A percentile compares a stretch with the other conserved stretches of the same genome.
phyloP scores from a whole-genome alignment of 2,888 invertebrate species.

The Cerastoderma edule region DNA sequence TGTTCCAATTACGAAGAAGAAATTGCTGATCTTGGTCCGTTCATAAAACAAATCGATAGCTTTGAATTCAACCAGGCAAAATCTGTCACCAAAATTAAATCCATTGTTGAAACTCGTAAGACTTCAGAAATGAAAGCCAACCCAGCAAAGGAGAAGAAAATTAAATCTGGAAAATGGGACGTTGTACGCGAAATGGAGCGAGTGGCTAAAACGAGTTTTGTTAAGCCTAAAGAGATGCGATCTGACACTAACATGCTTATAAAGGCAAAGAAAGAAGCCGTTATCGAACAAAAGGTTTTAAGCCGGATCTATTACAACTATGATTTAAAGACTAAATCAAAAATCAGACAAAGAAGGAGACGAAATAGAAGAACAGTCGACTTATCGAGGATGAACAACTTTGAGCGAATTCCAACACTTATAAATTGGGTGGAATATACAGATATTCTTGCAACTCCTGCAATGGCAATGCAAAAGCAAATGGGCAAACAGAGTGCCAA shows the following conservation, averaged over 20 bases:
- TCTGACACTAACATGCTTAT: neutral
- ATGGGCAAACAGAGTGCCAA: slow-evolving; percentile 5
- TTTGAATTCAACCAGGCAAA: slow-evolving; percentile 1
- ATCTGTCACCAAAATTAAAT: neutral
- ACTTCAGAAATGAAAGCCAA: neutral
- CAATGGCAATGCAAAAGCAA: slow-evolving; percentile 52
- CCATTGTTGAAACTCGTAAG: slow-evolving; percentile 10
- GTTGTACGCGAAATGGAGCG: slow-evolving; percentile 31
- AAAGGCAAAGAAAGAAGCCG: slow-evolving; percentile 29
- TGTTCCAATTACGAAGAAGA: slow-evolving; percentile 47
- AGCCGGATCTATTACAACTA: slow-evolving; percentile 37
- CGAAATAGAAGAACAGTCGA: slow-evolving; percentile 28
- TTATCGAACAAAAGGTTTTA: slow-evolving; percentile 37
- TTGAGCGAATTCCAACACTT: slow-evolving; percentile 48
- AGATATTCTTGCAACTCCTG: slow-evolving; percentile 40
- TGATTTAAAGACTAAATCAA: slow-evolving; percentile 36
- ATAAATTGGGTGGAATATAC: slow-evolving; percentile 53
- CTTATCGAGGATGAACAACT: slow-evolving; percentile 24
- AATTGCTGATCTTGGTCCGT: neutral
- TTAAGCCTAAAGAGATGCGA: slow-evolving; percentile 11
- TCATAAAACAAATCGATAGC: slow-evolving; percentile 3
- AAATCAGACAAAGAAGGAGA: slow-evolving; percentile 31
- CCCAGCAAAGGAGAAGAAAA: slow-evolving; percentile 19
- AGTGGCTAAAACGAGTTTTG: slow-evolving; percentile 36
- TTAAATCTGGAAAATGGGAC: slow-evolving; percentile 9